Evolutionary conservation across 2,888 invertebrate species (phyloP).

Genomic region (Eupithecia dodoneata): DNA sequence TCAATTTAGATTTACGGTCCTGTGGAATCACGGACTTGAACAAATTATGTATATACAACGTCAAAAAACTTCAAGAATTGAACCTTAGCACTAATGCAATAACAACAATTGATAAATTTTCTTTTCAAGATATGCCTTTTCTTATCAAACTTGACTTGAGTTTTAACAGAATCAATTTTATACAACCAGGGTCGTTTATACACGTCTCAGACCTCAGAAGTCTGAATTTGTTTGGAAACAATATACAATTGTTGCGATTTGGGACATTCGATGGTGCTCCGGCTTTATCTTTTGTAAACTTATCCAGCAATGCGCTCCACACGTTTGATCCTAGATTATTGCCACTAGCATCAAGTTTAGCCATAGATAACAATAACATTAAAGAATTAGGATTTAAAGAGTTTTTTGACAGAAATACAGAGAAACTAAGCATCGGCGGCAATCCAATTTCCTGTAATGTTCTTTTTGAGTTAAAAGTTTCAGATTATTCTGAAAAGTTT

Average conservation of each 20-base stretch:
- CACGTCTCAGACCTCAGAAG: slow-evolving; percentile 32
- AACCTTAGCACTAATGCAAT: slow-evolving; percentile 44
- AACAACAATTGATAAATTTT: slow-evolving; percentile 40
- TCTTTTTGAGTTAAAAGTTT: slow-evolving; percentile 38
- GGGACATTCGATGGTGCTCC: slow-evolving; percentile 44
- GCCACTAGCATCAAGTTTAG: slow-evolving; percentile 32
- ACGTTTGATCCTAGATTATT: slow-evolving; percentile 42
- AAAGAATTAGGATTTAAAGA: slow-evolving; percentile 35
- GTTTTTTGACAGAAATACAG: slow-evolving; percentile 31
- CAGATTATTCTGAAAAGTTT: slow-evolving; percentile 30
- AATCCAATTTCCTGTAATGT: slow-evolving; percentile 43
- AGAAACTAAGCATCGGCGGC: slow-evolving; percentile 42
- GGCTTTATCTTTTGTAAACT: slow-evolving; percentile 35
- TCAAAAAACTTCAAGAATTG: slow-evolving; percentile 33
- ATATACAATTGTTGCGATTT: slow-evolving; percentile 41
- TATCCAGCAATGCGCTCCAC: slow-evolving; percentile 42
- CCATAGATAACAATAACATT: slow-evolving; percentile 43
- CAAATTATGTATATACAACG: slow-evolving; percentile 35
- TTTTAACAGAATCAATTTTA: slow-evolving; percentile 41
- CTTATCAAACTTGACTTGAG: slow-evolving; percentile 44
- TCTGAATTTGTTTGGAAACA: slow-evolving; percentile 39
- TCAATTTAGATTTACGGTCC: slow-evolving; percentile 37
- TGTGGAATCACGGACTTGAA: slow-evolving; percentile 40
- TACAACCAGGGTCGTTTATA: slow-evolving; percentile 47
- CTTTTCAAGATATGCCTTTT: slow-evolving; percentile 40